Base-by-base conservation (phyloP, 2,797 vertebrate genomes). In the Zenarchopterus dispar region DNA sequence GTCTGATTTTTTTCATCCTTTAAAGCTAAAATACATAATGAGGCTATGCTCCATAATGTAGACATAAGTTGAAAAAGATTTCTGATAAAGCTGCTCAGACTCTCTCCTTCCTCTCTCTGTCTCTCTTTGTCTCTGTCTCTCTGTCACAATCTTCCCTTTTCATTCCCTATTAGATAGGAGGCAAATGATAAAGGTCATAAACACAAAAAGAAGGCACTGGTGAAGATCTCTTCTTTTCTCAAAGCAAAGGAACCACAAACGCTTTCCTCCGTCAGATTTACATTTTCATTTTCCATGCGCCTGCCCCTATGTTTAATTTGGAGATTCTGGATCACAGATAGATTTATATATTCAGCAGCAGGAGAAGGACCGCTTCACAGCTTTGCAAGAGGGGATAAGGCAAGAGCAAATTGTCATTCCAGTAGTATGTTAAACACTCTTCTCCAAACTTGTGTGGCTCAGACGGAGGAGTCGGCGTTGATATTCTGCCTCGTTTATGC, bases 221-320 rank as follows among this genome's bases (percentile, higher is more conserved):
- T 77, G 68, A 70, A 85, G 78, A 88, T 88, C 68, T 84, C 53
- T 56, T 62, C 42, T 61, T 67, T 61, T 49, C 61, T 76, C 68
- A 77, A 65, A 82, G 72, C 65, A 75, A 71, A 72, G 41, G 47
- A 70, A 72, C 61, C 66, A 81, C 74, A 70, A 72, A 79, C 65
- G 64, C 74, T 72, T 79, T 65, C 56, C 63, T 58, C 56, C 48
- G 63, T 77, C 73, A 77, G 79, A 91, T 93, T 93, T 92, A 91
- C 87, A 92, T 93, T 92, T 90, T 88, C 84, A 89, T 90, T 91
- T 91, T 91, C 84, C 82, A 75, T 82, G 68, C 41, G 77, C 79
- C 84, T 89, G 84, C 81, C 70, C 73, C 81, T 71, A 67, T 88
- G 89, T 92, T 92, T 93, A 90, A 93, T 91, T 90, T 92, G 80